Base-by-base conservation (phyloP, 2,888 invertebrate genomes). In the Oxystoma pomonae region DNA sequence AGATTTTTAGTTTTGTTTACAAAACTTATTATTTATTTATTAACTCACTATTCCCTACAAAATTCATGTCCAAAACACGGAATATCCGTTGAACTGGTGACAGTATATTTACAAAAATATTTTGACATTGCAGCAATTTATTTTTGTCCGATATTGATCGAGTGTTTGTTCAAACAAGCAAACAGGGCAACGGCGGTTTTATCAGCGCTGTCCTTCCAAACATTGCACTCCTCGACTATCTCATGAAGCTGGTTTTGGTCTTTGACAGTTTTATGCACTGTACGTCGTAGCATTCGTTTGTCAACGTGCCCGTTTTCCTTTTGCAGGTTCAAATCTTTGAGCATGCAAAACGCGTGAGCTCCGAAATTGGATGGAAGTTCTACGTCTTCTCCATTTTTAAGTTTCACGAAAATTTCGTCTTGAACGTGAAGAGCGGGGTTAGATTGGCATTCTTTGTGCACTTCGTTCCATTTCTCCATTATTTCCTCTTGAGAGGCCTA, bases 271-370 rank as follows among this genome's bases (percentile, higher is more conserved):
- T 51, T 59, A 17, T 63, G 50, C 1, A 57, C 63, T 18, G 63
- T 62, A 17, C 21, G 5, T 60, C 49, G 58, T 3, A 67, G 9
- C 5, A 55, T 60, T n/a, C 21, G 49, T 17, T 3, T 12, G n/a
- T 49, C 9, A 16, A 53, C 55, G 21, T 58, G 16, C 9, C 62
- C 64, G n/a, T 61, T 50, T 1, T 55, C 16, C 16, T 62, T 56
- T 20, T 60, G 62, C 1, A 65, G 21, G 2, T 21, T 58, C n/a
- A 67, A 20, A 12, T 56, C 35, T 0, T 21, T 22, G 20, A 67
- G 58, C 66, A 67, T 67, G 53, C 66, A 67, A 22, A 55, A n/a
- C 19, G 66, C 66, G 21, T 67, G 66, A 3, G 17, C 22, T 17
- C 58, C 60, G 49, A 65, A 67, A 20, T 67, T 67, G 3, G 55